These are phyloP conservation scores for Gulo gulo DNA, from an alignment of 2,113 vertebrate species.

Conservation along the genomic window DNA sequence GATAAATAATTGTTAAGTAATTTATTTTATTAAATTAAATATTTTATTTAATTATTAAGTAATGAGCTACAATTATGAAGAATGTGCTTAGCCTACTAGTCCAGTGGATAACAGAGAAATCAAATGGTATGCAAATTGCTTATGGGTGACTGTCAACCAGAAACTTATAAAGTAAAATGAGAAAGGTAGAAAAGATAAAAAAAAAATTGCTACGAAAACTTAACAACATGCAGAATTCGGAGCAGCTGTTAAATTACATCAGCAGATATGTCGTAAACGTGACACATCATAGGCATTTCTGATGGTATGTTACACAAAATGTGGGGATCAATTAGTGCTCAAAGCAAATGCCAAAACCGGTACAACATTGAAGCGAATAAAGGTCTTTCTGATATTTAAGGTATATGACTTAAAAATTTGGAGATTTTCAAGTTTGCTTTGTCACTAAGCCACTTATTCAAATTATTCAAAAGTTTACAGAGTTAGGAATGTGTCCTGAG, in stretches of 20 bases:
- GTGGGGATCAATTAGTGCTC: background rate
- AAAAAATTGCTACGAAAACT: background rate
- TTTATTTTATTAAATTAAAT: background rate
- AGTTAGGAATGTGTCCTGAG: background rate
- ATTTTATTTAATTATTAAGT: background rate
- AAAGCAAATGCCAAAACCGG: background rate
- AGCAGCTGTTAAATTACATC: background rate
- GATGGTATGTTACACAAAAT: background rate
- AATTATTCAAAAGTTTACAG: conserved; percentile 31
- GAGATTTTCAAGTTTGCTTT: background rate
- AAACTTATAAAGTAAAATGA: background rate
- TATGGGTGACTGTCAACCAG: background rate
- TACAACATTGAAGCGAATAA: background rate
- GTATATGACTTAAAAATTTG: background rate
- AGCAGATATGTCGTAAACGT: background rate
- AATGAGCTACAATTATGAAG: background rate
- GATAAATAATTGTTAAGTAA: background rate
- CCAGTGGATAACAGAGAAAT: background rate
- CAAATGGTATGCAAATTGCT: background rate
- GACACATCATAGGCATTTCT: background rate
- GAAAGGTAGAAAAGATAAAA: background rate
- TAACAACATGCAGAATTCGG: background rate
- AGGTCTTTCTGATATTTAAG: background rate
- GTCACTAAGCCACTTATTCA: conserved; percentile 12
- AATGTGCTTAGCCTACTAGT: background rate